Conservation (phyloP, 2,888 invertebrate genomes). For the Ophion costatus region DNA sequence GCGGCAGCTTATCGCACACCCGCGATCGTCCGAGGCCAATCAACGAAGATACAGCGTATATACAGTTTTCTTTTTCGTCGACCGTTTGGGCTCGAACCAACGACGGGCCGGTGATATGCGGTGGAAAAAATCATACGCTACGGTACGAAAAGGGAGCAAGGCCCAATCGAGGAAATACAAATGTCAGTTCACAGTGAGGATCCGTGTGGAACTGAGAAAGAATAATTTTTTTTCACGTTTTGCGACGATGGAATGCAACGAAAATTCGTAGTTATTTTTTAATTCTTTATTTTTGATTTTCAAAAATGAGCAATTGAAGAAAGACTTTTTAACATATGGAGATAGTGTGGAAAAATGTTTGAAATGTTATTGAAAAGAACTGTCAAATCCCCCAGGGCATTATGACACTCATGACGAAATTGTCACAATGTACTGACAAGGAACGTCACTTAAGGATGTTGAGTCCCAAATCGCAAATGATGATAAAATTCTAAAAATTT, state of each 20-base stretch:
- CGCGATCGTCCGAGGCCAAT: conserved; percentile 59
- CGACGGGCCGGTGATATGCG: conserved; percentile 1
- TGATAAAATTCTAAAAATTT: too few species aligned
- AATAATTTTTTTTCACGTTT: neutral
- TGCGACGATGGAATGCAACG: neutral
- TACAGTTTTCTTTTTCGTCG: conserved; percentile 7
- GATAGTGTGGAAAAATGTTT: too few species aligned
- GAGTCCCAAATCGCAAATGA: too few species aligned
- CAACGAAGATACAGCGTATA: conserved; percentile 17
- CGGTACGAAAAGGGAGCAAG: conserved; percentile 27
- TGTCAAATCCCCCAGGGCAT: too few species aligned
- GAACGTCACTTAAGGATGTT: too few species aligned
- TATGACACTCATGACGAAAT: too few species aligned
- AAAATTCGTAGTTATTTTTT: neutral
- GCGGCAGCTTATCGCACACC: conserved; percentile 34
- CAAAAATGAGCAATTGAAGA: too few species aligned
- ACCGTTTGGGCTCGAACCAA: conserved; percentile 2
- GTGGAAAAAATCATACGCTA: conserved; percentile 7
- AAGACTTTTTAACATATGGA: too few species aligned
- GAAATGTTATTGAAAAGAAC: too few species aligned
- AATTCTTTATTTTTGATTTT: neutral
- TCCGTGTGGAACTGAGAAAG: neutral
- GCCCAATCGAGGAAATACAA: neutral
- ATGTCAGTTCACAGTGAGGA: neutral
- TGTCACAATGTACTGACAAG: too few species aligned